These are phyloP conservation scores for Bombus ignitus DNA, from an alignment of 1,140 invertebrate species.

Conservation along the genomic window DNA sequence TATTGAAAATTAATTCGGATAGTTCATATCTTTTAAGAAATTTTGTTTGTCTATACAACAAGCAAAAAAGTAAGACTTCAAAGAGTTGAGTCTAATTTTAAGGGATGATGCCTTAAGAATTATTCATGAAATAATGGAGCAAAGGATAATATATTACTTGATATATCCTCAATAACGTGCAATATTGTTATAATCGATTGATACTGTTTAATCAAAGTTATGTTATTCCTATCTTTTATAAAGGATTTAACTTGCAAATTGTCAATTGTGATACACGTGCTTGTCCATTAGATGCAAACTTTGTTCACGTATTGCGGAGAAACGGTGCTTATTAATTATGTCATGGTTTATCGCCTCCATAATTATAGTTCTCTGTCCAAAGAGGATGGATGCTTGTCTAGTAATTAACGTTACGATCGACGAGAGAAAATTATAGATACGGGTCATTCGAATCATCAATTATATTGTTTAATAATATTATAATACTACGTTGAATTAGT, in stretches of 20 bases:
- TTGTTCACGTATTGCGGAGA: background rate
- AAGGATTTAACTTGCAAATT: constrained; percentile 20
- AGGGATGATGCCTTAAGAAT: background rate
- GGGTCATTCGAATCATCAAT: constrained; percentile 9
- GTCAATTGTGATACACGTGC: background rate
- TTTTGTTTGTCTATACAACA: no score
- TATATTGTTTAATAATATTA: constrained; percentile 6
- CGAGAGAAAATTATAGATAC: constrained; percentile 48
- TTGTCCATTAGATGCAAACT: background rate
- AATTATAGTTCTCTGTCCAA: constrained; percentile 50
- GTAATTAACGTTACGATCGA: constrained; percentile 56
- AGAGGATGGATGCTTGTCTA: constrained; percentile 44
- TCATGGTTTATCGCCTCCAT: constrained; percentile 66
- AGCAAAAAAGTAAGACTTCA: background rate
- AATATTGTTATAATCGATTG: background rate
- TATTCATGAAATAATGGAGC: background rate
- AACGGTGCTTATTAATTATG: constrained; percentile 62
- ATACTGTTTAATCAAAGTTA: background rate
- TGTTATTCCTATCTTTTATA: no score
- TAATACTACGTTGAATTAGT: background rate
- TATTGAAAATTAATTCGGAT: no score
- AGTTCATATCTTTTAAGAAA: no score
- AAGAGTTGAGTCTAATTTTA: background rate
- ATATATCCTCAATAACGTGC: background rate
- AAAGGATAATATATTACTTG: background rate